Evolutionary conservation across 1,140 invertebrate species (phyloP), one percentile per base, ranked within the genome.

Genomic region (Choristoneura fumiferana): DNA sequence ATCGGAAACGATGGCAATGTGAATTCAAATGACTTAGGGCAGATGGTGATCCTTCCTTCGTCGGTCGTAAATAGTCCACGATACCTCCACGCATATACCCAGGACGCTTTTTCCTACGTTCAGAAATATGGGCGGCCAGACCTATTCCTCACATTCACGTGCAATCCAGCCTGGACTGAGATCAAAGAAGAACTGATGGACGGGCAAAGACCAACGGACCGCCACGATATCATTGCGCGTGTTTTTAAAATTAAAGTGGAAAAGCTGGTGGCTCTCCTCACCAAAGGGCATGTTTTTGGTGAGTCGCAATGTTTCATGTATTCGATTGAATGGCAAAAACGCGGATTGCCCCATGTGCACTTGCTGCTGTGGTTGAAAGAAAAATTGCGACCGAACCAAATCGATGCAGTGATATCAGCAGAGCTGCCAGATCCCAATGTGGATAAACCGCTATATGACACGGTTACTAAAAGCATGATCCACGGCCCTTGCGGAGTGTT

Each of bases 91-190:
- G 22, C 2, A 6, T 29, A 29, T 6, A 29, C 22, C 2, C 22
- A 29, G 6, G 22, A 29, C 6, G 22, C 22, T 2, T 29, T 29
- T 6, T 3, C 22, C 6, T 6, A 29, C 22, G 22, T 29, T 2
- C 22, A 6, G 2, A 29, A 29, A 2, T 29, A 29, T 6, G 22
- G 22, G 6, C 2, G 22, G 22, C 22, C 85, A 49, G 74, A 76
- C 73, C 71, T 89, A 15, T 87, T 88, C 57, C 78, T 86, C 13
- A 88, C 76, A 43, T 69, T 85, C 39, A 85, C 70, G 10, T 74
- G 72, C 54, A 82, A 92, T 89, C 73, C 84, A 64, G 57, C 76
- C 18, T 91, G 88, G 86, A 59, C 8, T 13, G 71, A 79, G 65
- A 75, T 81, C 18, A 59, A 22, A 45, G 40, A 77, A 49, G 66